Percentiles rank a stretch among this genome's conserved stretches.
Evolutionary conservation across 2,888 invertebrate genomes (phyloP).

Genomic region (Magallana nippona): DNA sequence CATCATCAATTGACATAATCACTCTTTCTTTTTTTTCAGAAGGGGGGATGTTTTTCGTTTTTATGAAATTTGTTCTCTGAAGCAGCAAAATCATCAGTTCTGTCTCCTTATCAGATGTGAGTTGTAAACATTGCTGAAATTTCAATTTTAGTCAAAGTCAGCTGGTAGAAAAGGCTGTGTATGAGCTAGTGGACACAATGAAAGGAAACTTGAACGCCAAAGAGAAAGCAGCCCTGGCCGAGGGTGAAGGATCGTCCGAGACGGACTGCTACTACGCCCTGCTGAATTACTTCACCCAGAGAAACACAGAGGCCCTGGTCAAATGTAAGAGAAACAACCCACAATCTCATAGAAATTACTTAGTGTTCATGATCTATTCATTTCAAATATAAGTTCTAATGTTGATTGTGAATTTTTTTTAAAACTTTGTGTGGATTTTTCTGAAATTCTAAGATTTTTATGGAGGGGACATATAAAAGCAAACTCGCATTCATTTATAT

Average conservation of each 20-base stretch:
- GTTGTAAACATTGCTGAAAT: neutral
- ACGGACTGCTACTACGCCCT: slow-evolving; percentile 74
- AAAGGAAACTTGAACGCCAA: slow-evolving; percentile 72
- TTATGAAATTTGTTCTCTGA: too few relatives aligned
- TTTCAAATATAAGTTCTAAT: too few relatives aligned
- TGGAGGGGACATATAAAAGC: too few relatives aligned
- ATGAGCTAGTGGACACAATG: slow-evolving; percentile 78
- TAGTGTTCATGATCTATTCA: too few relatives aligned
- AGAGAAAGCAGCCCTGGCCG: slow-evolving; percentile 82
- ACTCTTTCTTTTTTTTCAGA: too few relatives aligned
- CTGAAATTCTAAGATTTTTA: too few relatives aligned
- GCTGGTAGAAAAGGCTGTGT: slow-evolving; percentile 79
- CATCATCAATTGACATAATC: too few relatives aligned
- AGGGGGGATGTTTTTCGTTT: too few relatives aligned
- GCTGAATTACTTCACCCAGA: slow-evolving; percentile 87
- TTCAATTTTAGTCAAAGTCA: slow-evolving; percentile 73
- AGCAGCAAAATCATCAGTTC: too few relatives aligned
- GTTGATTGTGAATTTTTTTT: too few relatives aligned
- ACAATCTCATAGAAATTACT: neutral
- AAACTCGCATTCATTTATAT: too few relatives aligned
- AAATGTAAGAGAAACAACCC: slow-evolving; percentile 78
- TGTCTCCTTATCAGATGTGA: neutral
- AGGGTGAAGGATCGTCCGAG: slow-evolving; percentile 75
- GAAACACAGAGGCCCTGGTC: slow-evolving; percentile 94
- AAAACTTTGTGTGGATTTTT: too few relatives aligned